A percentile compares a stretch with the other conserved stretches of the same genome.
phyloP scores from a whole-genome alignment of 2,797 vertebrate species.

The Anolis apletophallus region DNA sequence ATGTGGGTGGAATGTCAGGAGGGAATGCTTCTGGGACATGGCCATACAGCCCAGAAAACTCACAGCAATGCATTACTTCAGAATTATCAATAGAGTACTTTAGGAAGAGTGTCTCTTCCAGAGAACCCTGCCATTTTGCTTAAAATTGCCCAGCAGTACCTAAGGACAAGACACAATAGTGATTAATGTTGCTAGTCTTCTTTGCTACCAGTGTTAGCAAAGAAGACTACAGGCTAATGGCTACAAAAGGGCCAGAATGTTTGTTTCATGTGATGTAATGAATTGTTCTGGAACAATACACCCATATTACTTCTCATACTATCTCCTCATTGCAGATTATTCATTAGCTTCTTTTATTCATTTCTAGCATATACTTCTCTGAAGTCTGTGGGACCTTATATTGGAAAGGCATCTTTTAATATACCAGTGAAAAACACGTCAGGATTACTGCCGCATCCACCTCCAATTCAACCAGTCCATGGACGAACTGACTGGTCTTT shows the following conservation, averaged over 20 bases:
- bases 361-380: slow-evolving; percentile 87
- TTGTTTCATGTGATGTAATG: background rate
- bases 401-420: slow-evolving; percentile 79
- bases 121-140: background rate
- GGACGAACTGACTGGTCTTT: slow-evolving; percentile 92
- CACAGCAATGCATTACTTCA: background rate
- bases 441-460: slow-evolving; percentile 79
- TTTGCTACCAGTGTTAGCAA: background rate
- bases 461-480: slow-evolving; percentile 83
- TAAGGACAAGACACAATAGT: background rate
- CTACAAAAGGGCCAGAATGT: background rate
- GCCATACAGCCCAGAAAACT: too few species aligned
- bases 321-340: background rate
- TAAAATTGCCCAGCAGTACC: background rate
- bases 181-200: background rate
- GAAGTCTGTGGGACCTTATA: slow-evolving; percentile 84
- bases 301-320: background rate
- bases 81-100: background rate
- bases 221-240: too few species aligned
- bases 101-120: background rate
- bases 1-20: too few species aligned
- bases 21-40: too few species aligned
- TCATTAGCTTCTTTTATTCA: slow-evolving; percentile 9
- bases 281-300: background rate
- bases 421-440: slow-evolving; percentile 84